phyloP scores from a whole-genome alignment of 1,140 invertebrate genomes.

The Drosophila ironensis region DNA sequence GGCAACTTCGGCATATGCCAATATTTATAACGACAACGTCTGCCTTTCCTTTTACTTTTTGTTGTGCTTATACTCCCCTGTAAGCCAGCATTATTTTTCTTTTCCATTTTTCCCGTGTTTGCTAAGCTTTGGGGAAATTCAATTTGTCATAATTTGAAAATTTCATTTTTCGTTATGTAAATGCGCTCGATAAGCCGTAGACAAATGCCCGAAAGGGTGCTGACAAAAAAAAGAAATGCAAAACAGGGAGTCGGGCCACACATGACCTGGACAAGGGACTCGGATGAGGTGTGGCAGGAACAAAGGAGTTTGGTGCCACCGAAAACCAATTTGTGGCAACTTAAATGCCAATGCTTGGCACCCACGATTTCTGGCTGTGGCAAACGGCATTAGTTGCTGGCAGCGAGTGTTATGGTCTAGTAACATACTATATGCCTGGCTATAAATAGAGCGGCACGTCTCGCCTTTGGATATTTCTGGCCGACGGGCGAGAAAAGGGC shows the following conservation, averaged over 20 bases:
- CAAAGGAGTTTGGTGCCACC: constrained; percentile 22
- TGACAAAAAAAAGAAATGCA: not conserved
- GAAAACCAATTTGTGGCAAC: constrained; percentile 74
- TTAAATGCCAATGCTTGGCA: constrained; percentile 67
- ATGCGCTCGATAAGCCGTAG: constrained; percentile 58
- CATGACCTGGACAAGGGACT: constrained; percentile 25
- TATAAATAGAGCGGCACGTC: constrained; percentile 71
- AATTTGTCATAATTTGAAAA: constrained; percentile 80
- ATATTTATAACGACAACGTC: constrained; percentile 15
- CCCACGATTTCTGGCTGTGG: constrained; percentile 39
- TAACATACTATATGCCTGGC: constrained; percentile 31
- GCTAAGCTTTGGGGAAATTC: constrained; percentile 44
- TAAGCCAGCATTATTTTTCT: not conserved
- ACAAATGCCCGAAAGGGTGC: constrained; percentile 6
- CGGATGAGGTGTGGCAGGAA: constrained; percentile 11
- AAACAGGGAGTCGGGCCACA: not conserved
- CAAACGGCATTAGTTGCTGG: constrained; percentile 37
- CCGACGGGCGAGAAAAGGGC: constrained; percentile 2
- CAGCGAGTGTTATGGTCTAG: constrained; percentile 18
- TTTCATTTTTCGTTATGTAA: constrained; percentile 76
- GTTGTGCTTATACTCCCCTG: no score
- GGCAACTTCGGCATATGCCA: constrained; percentile 40
- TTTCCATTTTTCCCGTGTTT: not conserved
- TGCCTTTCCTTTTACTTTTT: not conserved
- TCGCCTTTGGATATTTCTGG: constrained; percentile 61